phyloP scores from a whole-genome alignment of 1,140 invertebrate species.

The Piezodorus guildinii region DNA sequence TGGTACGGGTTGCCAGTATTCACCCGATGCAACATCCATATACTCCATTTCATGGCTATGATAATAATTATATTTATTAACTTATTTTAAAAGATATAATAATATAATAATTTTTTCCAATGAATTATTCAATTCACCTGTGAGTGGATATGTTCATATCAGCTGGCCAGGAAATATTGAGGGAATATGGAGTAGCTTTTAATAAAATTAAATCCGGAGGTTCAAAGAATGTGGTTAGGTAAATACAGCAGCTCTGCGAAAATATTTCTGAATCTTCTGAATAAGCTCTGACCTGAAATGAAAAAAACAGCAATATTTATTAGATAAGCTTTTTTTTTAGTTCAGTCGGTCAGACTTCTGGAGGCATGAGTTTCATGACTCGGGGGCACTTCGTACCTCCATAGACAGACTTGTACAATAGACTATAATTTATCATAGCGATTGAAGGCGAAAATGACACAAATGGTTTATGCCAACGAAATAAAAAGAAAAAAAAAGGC shows the following conservation, averaged over 20 bases:
- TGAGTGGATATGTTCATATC: neutral
- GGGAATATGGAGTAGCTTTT: constrained; percentile 40
- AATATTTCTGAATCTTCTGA: constrained; percentile 51
- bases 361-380: no score
- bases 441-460: no score
- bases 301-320: constrained; percentile 2
- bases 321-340: no score
- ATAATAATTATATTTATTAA: neutral
- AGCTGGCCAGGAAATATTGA: constrained; percentile 55
- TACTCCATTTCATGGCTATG: constrained; percentile 25
- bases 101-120: neutral
- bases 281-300: constrained; percentile 40
- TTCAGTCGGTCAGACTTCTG: no score
- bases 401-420: no score
- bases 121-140: neutral
- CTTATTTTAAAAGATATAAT: no score
- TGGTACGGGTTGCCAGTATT: constrained; percentile 24
- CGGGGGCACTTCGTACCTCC: no score
- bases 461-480: no score
- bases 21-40: constrained; percentile 14
- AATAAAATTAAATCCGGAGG: constrained; percentile 48
- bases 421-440: no score
- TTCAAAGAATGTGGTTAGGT: constrained; percentile 52
- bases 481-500: no score
- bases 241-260: constrained; percentile 48